Conservation (phyloP, 2,797 vertebrate species). For the Lycodopsis pacificus region DNA sequence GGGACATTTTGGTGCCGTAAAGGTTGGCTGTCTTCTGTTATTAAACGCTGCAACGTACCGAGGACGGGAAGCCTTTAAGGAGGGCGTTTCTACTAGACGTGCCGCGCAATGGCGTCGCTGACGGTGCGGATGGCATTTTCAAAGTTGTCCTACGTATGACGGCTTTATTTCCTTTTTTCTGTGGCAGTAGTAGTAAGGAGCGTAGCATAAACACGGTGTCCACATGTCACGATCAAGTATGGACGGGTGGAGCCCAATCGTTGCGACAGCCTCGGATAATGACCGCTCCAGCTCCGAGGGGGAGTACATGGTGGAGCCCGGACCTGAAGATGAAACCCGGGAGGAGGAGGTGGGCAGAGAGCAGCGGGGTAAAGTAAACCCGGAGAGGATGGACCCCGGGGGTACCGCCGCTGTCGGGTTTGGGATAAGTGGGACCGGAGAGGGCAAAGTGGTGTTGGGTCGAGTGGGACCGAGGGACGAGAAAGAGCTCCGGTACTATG, state of each 20-base stretch:
- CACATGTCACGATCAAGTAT: constrained; percentile 73
- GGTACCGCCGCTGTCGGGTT: constrained; percentile 74
- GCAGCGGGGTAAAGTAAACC: constrained; percentile 3
- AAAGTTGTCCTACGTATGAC: constrained; percentile 13
- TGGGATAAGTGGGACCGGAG: constrained; percentile 75
- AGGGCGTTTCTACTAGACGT: background rate
- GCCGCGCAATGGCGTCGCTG: constrained; percentile 6
- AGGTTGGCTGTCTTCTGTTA: background rate
- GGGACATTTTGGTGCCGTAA: constrained; percentile 79
- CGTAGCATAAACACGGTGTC: constrained; percentile 32
- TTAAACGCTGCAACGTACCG: background rate
- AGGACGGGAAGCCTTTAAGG: background rate
- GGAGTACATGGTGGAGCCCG: constrained; percentile 75
- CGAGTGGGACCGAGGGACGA: constrained; percentile 77
- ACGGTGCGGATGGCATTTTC: constrained; percentile 7
- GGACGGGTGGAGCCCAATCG: constrained; percentile 82
- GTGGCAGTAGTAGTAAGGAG: constrained; percentile 19
- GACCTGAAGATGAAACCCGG: constrained; percentile 42
- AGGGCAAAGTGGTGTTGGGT: constrained; percentile 80
- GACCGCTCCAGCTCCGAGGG: constrained; percentile 83
- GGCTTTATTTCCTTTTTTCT: constrained; percentile 31
- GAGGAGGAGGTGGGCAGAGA: constrained; percentile 37
- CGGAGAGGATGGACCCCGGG: constrained; percentile 70
- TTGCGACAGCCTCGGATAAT: constrained; percentile 73
- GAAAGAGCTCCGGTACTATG: constrained; percentile 83